Percentiles rank a stretch among this genome's conserved stretches.
Conservation (phyloP, 1,140 invertebrate genomes). For the Megalopta genalis region DNA sequence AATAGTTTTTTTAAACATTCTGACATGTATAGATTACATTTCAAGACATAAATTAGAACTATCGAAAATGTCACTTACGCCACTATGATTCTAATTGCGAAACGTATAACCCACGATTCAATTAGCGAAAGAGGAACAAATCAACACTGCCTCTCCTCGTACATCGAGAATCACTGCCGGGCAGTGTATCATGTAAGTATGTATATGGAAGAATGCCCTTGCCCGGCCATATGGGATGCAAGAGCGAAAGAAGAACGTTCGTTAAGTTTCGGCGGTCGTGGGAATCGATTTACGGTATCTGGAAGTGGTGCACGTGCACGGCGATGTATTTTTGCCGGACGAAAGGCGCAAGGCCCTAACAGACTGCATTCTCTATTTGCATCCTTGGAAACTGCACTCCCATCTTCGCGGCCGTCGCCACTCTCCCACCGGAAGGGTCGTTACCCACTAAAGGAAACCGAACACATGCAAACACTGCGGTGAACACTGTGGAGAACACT, state of each 20-base stretch:
- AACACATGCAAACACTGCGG: neutral
- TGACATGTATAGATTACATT: too few relatives aligned
- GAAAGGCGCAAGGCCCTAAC: slow-evolving; percentile 22
- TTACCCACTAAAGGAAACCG: slow-evolving; percentile 35
- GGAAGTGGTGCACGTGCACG: slow-evolving; percentile 52
- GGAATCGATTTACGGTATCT: slow-evolving; percentile 59
- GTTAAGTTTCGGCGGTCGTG: slow-evolving; percentile 50
- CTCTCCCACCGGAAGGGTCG: slow-evolving; percentile 1
- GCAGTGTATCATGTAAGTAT: neutral
- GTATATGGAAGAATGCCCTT: neutral
- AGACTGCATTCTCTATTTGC: slow-evolving; percentile 53
- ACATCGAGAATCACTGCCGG: neutral
- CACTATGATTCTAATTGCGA: too few relatives aligned
- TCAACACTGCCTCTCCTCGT: too few relatives aligned
- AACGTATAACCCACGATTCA: too few relatives aligned
- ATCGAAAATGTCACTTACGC: too few relatives aligned
- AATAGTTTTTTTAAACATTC: too few relatives aligned
- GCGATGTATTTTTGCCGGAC: slow-evolving; percentile 55
- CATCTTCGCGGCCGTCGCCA: neutral
- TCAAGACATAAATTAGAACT: too few relatives aligned
- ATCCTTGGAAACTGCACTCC: slow-evolving; percentile 43
- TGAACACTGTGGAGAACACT: too few relatives aligned
- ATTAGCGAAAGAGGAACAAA: too few relatives aligned
- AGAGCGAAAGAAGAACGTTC: slow-evolving; percentile 21
- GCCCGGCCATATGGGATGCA: slow-evolving; percentile 36